Evolutionary conservation across 2,797 vertebrate species (phyloP), one percentile per base, ranked within the genome.

Genomic region (Ctenosaura bakeri): DNA sequence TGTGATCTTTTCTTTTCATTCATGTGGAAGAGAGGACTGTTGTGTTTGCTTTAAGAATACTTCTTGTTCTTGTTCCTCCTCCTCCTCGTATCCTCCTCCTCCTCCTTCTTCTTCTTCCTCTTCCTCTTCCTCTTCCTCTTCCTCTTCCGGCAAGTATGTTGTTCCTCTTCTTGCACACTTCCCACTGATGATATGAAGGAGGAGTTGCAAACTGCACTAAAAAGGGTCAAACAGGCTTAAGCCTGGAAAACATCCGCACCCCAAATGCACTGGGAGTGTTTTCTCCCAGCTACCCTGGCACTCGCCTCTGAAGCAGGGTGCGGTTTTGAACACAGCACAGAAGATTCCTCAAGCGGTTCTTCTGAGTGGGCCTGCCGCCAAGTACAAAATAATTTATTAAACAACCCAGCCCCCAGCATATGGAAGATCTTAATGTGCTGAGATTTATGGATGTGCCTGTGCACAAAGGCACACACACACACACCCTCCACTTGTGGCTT

Each of bases 371-470:
- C 83, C 52, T 73, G 77, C 29, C 24, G 83, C 89, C 89, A 90
- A 90, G 83, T 38, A 59, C 89, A 90, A 90, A 90, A 90, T 81
- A 86, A 90, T 86, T 86, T 90, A 90, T 90, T 90, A 90, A 90
- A 90, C 83, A 59, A 80, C 54, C 52, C 83, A 86, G 24, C 83
- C 52, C 76, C 83, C 78, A 73, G 77, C 89, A 90, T 90, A 86
- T 90, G 83, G 83, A 90, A 90, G 83, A 86, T 90, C 77, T 90
- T 86, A 90, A 90, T 80, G 29, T 77, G 86, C 64, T 80, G 64
- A 90, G 83, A 90, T 86, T 90, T 80, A 90, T 86, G 64, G 77
- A 81, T 38, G 35, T 86, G 83, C 83, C 84, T 86, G 83, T 71
- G 29, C 83, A 86, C 76, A 86, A 90, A 90, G 77, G 42, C 73